phyloP scores from a whole-genome alignment of 1,140 invertebrate species.

The Diploscapter pachys region DNA sequence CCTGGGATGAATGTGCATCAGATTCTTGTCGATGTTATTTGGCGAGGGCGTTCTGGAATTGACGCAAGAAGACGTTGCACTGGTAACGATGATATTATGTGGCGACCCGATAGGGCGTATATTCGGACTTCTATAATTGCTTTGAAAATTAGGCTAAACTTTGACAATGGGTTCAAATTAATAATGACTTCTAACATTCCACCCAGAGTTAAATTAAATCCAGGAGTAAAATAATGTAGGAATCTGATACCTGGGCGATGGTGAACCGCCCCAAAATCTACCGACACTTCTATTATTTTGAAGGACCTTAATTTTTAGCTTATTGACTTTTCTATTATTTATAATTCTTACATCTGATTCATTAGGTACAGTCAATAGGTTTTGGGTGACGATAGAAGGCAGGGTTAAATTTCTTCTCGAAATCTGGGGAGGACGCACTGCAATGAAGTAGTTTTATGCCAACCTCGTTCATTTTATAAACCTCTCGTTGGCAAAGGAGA shows the following conservation, averaged over 20 bases:
- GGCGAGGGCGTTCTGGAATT: too few relatives aligned
- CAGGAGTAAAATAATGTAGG: background rate
- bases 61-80: too few relatives aligned
- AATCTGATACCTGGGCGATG: slow-evolving; percentile 25
- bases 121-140: too few relatives aligned
- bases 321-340: slow-evolving; percentile 1
- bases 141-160: too few relatives aligned
- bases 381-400: background rate
- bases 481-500: too few relatives aligned
- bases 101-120: too few relatives aligned
- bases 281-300: slow-evolving; percentile 8
- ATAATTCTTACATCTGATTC: slow-evolving; percentile 2
- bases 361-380: slow-evolving; percentile 2
- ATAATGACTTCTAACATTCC: too few relatives aligned
- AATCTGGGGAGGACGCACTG: background rate
- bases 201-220: too few relatives aligned
- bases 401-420: slow-evolving; percentile 7
- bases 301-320: background rate
- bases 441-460: background rate
- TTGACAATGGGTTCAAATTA: too few relatives aligned
- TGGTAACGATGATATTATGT: too few relatives aligned
- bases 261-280: slow-evolving; percentile 29
- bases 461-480: background rate
- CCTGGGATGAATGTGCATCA: slow-evolving; percentile 9
- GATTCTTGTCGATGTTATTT: too few relatives aligned